These are phyloP conservation scores for Lontra canadensis DNA, from an alignment of 2,113 vertebrate genomes.

Conservation along the genomic window DNA sequence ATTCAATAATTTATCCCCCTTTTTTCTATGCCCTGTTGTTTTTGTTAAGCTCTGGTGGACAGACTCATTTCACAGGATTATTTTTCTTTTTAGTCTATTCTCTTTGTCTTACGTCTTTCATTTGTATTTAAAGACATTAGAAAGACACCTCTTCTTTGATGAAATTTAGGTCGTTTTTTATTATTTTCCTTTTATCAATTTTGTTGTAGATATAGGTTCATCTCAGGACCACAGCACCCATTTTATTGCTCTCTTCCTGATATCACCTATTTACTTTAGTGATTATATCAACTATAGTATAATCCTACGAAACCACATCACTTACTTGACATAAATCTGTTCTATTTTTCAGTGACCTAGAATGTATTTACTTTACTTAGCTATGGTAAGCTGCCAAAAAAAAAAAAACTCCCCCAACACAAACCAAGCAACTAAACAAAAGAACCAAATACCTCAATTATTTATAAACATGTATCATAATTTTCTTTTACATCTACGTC, in stretches of 20 bases:
- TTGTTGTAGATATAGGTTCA: not conserved
- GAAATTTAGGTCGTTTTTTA: conserved; percentile 19
- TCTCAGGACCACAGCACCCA: not conserved
- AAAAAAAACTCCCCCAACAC: not conserved
- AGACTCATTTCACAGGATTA: not conserved
- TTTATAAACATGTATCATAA: not conserved
- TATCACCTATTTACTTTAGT: not conserved
- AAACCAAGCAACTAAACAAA: not conserved
- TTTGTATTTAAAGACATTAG: conserved; percentile 40
- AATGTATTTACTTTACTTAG: conserved; percentile 18
- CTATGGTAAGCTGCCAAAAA: not conserved
- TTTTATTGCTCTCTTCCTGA: not conserved
- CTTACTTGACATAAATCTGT: not conserved
- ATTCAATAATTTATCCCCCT: not conserved
- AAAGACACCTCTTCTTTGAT: not conserved
- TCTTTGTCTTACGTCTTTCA: conserved; percentile 53
- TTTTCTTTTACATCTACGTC: not conserved
- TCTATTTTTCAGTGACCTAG: conserved; percentile 30
- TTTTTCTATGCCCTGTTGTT: not conserved
- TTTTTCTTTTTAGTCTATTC: not conserved
- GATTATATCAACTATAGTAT: not conserved
- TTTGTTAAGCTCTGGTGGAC: conserved; percentile 13
- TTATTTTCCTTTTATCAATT: not conserved
- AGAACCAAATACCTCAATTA: not conserved
- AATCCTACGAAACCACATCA: not conserved